phyloP scores from a whole-genome alignment of 2,113 vertebrate species.

The Dipodomys stephensi region DNA sequence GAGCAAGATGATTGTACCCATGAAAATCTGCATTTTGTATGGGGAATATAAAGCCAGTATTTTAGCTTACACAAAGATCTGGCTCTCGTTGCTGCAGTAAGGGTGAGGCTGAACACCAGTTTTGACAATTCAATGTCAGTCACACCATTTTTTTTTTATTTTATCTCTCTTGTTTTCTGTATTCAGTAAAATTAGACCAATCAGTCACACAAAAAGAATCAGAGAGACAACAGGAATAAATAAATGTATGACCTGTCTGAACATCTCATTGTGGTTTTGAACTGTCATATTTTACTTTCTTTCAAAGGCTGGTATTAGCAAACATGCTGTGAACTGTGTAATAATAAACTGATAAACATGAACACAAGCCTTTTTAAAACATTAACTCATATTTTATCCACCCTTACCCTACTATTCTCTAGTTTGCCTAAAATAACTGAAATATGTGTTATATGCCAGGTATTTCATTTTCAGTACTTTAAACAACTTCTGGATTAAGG shows the following conservation, averaged over 20 bases:
- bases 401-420: not conserved
- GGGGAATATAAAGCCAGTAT: not conserved
- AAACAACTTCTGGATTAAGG: not conserved
- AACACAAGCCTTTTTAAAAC: slow-evolving; percentile 24
- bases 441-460: not conserved
- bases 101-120: not conserved
- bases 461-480: not conserved
- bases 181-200: slow-evolving; percentile 32
- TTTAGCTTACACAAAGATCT: not conserved
- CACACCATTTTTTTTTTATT: not conserved
- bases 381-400: not conserved
- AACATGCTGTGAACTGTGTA: not conserved
- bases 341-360: not conserved
- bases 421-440: not conserved
- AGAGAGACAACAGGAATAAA: not conserved
- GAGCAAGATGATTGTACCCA: not conserved
- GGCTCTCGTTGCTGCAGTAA: not conserved
- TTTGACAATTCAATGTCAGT: slow-evolving; percentile 4
- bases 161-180: not conserved
- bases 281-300: slow-evolving; percentile 38
- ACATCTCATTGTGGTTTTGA: slow-evolving; percentile 18
- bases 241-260: slow-evolving; percentile 34
- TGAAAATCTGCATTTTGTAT: not conserved
- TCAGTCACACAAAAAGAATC: slow-evolving; percentile 23
- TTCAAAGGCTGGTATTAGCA: not conserved